Conservation (phyloP, 2,888 invertebrate genomes). For the Drosophila histrio region DNA sequence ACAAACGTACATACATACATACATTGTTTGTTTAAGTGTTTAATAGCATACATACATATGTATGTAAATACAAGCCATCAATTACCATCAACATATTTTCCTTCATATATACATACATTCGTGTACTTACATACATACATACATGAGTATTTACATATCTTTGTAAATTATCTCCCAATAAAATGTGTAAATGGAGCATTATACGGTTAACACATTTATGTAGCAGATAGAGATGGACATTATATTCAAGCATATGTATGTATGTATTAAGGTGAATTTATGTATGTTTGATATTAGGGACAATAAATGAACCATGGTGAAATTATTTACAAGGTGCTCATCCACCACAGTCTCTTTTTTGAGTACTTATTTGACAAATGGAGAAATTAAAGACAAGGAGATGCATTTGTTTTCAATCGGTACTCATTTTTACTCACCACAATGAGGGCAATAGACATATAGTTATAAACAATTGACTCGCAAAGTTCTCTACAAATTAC, state of each 20-base stretch:
- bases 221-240: not conserved
- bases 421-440: too few relatives aligned
- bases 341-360: too few relatives aligned
- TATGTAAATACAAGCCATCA: not conserved
- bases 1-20: slow-evolving; percentile 20
- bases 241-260: not conserved
- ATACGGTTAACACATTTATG: slow-evolving; percentile 12
- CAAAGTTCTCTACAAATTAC: too few relatives aligned
- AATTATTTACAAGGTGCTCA: too few relatives aligned
- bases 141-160: not conserved
- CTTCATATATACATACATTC: not conserved
- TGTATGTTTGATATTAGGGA: not conserved
- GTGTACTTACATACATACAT: not conserved
- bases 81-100: not conserved
- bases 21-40: too few relatives aligned
- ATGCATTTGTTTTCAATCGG: too few relatives aligned
- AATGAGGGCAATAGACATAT: too few relatives aligned
- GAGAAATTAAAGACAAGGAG: too few relatives aligned
- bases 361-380: too few relatives aligned
- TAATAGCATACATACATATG: not conserved
- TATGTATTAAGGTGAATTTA: not conserved
- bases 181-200: not conserved
- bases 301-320: not conserved
- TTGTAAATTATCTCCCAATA: not conserved
- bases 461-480: too few relatives aligned